phyloP scores from a whole-genome alignment of 2,888 invertebrate genomes.

The Lepidochitona cinerea region DNA sequence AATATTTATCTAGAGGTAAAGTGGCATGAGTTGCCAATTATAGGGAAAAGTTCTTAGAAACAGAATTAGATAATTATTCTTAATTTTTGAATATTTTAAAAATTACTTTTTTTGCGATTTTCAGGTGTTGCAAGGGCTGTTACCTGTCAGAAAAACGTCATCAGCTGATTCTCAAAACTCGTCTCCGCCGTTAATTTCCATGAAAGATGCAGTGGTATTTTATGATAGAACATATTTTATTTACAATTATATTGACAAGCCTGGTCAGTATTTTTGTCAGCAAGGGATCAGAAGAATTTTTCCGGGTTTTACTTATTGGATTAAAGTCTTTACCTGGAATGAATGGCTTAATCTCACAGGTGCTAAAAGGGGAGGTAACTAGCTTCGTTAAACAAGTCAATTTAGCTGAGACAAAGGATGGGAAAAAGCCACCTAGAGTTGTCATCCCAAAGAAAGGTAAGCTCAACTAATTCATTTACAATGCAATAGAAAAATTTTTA shows the following conservation, averaged over 20 bases:
- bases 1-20: no score
- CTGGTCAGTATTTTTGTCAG: conserved; percentile 45
- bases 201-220: not conserved
- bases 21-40: no score
- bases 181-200: not conserved
- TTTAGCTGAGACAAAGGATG: conserved; percentile 28
- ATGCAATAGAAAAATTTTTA: no score
- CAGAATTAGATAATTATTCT: no score
- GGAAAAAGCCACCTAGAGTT: conserved; percentile 35
- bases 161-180: no score
- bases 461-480: not conserved
- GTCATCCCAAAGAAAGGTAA: conserved; percentile 48
- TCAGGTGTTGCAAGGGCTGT: no score
- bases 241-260: conserved; percentile 40
- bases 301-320: conserved; percentile 46
- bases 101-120: no score
- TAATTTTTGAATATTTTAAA: no score
- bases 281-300: conserved; percentile 43
- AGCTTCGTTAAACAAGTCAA: conserved; percentile 49
- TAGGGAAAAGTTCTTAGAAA: no score
- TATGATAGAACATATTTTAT: conserved; percentile 41
- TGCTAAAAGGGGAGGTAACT: conserved; percentile 46
- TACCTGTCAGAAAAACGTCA: no score
- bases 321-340: conserved; percentile 51
- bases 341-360: conserved; percentile 33